Evolutionary conservation across 2,113 vertebrate species (phyloP).

Genomic region (Mugil cephalus): DNA sequence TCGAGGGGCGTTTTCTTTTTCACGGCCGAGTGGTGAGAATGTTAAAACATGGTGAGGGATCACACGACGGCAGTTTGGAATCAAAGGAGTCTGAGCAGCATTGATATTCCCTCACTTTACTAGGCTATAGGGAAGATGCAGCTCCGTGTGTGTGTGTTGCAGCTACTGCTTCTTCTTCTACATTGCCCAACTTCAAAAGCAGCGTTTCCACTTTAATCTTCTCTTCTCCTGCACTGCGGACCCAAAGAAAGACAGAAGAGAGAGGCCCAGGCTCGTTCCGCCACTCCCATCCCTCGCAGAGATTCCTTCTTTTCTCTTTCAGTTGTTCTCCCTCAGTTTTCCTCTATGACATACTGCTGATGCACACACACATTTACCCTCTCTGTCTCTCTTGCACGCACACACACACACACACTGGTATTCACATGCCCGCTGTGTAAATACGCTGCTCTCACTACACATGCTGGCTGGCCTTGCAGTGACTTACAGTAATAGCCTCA

Average conservation of each 20-base stretch:
- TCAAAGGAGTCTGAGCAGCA: conserved; percentile 65
- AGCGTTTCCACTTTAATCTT: conserved; percentile 78
- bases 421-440: conserved; percentile 24
- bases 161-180: conserved; percentile 28
- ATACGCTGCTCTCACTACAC: conserved; percentile 30
- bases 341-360: conserved; percentile 6
- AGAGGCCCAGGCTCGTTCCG: conserved; percentile 43
- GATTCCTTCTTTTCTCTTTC: conserved; percentile 31
- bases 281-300: conserved; percentile 58
- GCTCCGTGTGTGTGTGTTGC: conserved; percentile 7
- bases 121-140: conserved; percentile 44
- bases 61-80: conserved; percentile 61
- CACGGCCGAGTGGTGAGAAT: conserved; percentile 30
- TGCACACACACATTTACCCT: conserved; percentile 7
- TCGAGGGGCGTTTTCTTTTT: not conserved
- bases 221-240: conserved; percentile 74
- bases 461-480: conserved; percentile 46
- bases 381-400: not conserved
- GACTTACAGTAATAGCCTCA: conserved; percentile 55
- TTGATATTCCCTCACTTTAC: conserved; percentile 69
- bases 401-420: not conserved
- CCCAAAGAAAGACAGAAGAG: conserved; percentile 67
- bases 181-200: conserved; percentile 80
- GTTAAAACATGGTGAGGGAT: conserved; percentile 62
- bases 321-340: conserved; percentile 10